phyloP scores from a whole-genome alignment of 2,797 vertebrate genomes.

The Sebastes miniatus region DNA sequence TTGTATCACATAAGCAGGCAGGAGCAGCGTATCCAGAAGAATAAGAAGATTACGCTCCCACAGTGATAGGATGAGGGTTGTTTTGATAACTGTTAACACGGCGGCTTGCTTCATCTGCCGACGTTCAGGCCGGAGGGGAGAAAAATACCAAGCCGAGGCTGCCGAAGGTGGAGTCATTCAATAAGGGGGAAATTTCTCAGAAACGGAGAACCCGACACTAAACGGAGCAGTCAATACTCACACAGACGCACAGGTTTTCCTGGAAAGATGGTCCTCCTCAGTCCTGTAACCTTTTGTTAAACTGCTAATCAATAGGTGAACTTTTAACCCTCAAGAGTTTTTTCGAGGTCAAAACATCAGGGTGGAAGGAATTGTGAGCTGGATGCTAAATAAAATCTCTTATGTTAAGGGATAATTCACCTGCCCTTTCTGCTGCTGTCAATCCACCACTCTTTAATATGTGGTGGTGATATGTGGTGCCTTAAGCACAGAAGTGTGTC shows the following conservation, averaged over 20 bases:
- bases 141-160: conserved; percentile 14
- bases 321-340: conserved; percentile 18
- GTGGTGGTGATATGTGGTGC: not conserved
- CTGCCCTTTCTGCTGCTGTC: not conserved
- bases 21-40: conserved; percentile 7
- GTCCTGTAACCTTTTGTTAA: conserved; percentile 13
- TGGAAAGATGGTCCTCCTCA: not conserved
- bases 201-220: not conserved
- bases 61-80: conserved; percentile 29
- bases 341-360: conserved; percentile 1
- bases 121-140: not conserved
- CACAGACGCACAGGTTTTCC: not conserved
- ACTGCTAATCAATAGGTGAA: conserved; percentile 19
- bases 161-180: conserved; percentile 4
- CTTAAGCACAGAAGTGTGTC: not conserved
- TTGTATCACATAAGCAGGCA: not conserved
- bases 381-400: not conserved
- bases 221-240: not conserved
- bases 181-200: conserved; percentile 8
- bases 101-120: conserved; percentile 10
- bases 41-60: conserved; percentile 41
- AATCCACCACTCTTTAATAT: not conserved
- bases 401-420: not conserved
- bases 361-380: not conserved
- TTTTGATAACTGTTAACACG: conserved; percentile 53